phyloP scores from a whole-genome alignment of 2,888 invertebrate genomes.

The Anarsia innoxiella region DNA sequence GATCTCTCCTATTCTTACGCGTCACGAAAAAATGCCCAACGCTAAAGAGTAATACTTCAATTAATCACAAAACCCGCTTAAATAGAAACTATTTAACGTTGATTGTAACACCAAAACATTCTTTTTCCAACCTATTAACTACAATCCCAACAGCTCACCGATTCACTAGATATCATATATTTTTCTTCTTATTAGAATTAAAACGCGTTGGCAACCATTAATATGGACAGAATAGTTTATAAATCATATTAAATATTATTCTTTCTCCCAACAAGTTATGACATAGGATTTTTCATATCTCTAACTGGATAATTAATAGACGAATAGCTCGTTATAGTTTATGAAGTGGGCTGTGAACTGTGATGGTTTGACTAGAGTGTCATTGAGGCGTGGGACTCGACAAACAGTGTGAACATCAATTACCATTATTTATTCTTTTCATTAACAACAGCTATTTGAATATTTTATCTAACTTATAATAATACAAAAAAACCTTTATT shows the following conservation, averaged over 20 bases:
- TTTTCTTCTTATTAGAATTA: slow-evolving; percentile 26
- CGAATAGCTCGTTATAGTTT: slow-evolving; percentile 19
- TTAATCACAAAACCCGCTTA: slow-evolving; percentile 24
- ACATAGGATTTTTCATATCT: slow-evolving; percentile 22
- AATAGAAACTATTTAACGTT: slow-evolving; percentile 24
- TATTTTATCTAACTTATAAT: slow-evolving; percentile 41
- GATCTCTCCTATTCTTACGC: not conserved
- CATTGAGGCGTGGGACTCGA: slow-evolving; percentile 47
- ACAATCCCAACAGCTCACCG: slow-evolving; percentile 20
- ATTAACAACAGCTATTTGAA: slow-evolving; percentile 34
- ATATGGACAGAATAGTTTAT: slow-evolving; percentile 23
- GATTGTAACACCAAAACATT: slow-evolving; percentile 24
- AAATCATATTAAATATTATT: slow-evolving; percentile 34
- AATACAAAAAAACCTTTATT: slow-evolving; percentile 7
- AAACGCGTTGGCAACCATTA: slow-evolving; percentile 26
- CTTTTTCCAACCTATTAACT: slow-evolving; percentile 19
- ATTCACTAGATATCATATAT: slow-evolving; percentile 14
- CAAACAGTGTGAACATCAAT: slow-evolving; percentile 54
- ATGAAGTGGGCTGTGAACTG: slow-evolving; percentile 44
- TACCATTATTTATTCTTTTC: slow-evolving; percentile 56
- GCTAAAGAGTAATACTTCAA: slow-evolving; percentile 22
- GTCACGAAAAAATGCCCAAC: slow-evolving; percentile 8
- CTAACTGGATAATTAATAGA: slow-evolving; percentile 24
- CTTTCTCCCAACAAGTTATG: slow-evolving; percentile 12
- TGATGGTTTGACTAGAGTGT: slow-evolving; percentile 27